phyloP scores from a whole-genome alignment of 2,113 vertebrate genomes.

The Myiopsitta monachus region DNA sequence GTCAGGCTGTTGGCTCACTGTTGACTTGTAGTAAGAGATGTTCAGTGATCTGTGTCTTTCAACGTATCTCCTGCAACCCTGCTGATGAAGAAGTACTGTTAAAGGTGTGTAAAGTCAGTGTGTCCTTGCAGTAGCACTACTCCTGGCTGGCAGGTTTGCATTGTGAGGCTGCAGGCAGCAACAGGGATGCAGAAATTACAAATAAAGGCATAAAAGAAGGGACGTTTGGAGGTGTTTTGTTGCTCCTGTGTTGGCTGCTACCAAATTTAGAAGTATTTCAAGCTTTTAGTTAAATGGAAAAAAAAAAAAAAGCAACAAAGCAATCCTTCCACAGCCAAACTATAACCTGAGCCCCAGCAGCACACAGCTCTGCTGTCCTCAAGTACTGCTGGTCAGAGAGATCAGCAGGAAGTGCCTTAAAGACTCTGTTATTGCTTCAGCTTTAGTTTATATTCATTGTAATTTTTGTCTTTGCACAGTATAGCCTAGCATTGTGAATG shows the following conservation, averaged over 20 bases:
- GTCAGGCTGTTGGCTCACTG: accelerated
- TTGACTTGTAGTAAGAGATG: background rate
- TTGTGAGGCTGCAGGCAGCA: background rate
- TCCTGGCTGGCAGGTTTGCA: background rate
- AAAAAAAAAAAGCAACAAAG: background rate
- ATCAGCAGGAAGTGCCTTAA: background rate
- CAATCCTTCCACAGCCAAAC: background rate
- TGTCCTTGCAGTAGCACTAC: background rate
- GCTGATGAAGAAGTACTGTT: too few relatives aligned
- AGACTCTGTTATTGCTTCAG: background rate
- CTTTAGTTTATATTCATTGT: background rate
- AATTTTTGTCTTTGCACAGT: background rate
- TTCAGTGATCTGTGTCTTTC: background rate
- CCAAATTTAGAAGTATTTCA: background rate
- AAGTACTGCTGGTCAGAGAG: background rate
- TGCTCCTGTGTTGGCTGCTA: background rate
- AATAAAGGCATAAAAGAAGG: accelerated
- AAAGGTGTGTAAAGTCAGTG: accelerated
- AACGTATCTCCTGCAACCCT: accelerated
- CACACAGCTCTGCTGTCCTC: background rate
- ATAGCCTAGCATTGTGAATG: background rate
- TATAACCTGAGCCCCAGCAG: background rate
- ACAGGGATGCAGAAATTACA: too few relatives aligned
- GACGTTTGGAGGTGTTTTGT: background rate
- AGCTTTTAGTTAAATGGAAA: background rate